Evolutionary conservation across 2,888 invertebrate species (phyloP).

Genomic region (Camponotus fellah): DNA sequence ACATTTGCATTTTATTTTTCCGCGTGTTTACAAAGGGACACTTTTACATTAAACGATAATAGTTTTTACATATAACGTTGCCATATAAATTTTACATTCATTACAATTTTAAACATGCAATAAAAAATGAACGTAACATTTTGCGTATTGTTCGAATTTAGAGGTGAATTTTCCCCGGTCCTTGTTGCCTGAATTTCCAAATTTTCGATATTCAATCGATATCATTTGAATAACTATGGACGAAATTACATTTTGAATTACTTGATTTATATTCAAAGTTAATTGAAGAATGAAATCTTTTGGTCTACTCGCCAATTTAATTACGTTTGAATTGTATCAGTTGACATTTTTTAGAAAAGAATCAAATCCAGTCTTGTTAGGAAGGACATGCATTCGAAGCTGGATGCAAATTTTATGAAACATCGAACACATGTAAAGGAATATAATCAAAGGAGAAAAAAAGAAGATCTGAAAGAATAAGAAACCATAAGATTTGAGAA

Average conservation of each 20-base stretch:
- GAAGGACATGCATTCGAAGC: neutral
- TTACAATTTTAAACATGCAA: neutral
- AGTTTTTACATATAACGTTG: constrained; percentile 4
- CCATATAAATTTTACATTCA: constrained; percentile 18
- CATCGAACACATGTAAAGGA: neutral
- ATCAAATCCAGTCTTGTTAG: neutral
- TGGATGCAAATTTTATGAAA: neutral
- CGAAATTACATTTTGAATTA: neutral
- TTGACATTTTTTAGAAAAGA: neutral
- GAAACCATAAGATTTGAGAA: neutral
- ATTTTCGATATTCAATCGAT: neutral
- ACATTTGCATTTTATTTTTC: constrained; percentile 21
- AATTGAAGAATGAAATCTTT: neutral
- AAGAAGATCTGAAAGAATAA: neutral
- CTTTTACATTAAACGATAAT: constrained; percentile 35
- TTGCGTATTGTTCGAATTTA: neutral
- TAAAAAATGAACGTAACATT: neutral
- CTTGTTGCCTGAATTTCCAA: neutral
- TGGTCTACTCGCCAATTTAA: neutral
- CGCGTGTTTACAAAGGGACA: neutral
- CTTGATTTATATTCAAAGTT: neutral
- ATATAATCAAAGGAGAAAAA: neutral
- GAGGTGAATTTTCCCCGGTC: neutral
- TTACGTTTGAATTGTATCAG: neutral
- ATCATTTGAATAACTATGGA: neutral